Base-by-base conservation (phyloP, 2,797 vertebrate species). In the Schizothorax lantsangensis region DNA sequence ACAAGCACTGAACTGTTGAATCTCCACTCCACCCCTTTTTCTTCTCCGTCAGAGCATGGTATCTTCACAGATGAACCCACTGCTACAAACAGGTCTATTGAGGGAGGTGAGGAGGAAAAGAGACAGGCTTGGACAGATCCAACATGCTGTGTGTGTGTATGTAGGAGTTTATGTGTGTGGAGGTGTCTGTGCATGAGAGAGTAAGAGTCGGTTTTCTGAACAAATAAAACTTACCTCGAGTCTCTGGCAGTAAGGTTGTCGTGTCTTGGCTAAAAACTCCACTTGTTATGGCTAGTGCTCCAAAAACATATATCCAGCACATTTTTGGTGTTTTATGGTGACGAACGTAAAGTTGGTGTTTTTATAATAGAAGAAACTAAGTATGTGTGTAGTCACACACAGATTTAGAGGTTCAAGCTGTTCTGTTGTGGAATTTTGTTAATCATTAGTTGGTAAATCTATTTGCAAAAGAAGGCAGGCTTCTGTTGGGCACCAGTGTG, bases 1-100 rank as follows among this genome's bases (percentile, higher is more conserved):
- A 52, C 54, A 54, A 87, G 59, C 33, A 83, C 81, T 2, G 84
- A 86, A 26, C 88, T 89, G 40, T 91, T 91, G 14, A 79, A 43
- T 64, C 59, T 91, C 92, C 92, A 92, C 68, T 91, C 87, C 36
- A 87, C 84, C 66, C 17, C 86, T 17, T 40, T 19, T 9, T 36
- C 62, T 8, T 45, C 86, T 77, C 81, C 52, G 0, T 72, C 73
- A 36, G 17, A n/a, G 75, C 91, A 92, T 10, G 80, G 30, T 68
- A 89, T 26, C 33, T 90, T 73, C 38, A 92, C 84, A 15, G 88
- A 84, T 14, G 90, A 91, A 40, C 90, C 92, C 38, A 92, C 77
- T 6, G 38, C 77, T 52, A 79, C 71, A 78, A 88, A 92, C 81
- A 89, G 1, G 40, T 91, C 92, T 92, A 66, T 81, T 81, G 57